Evolutionary conservation across 2,113 vertebrate genomes (phyloP), one percentile per base, ranked within the genome.

Genomic region (Rhabdomys dilectus): DNA sequence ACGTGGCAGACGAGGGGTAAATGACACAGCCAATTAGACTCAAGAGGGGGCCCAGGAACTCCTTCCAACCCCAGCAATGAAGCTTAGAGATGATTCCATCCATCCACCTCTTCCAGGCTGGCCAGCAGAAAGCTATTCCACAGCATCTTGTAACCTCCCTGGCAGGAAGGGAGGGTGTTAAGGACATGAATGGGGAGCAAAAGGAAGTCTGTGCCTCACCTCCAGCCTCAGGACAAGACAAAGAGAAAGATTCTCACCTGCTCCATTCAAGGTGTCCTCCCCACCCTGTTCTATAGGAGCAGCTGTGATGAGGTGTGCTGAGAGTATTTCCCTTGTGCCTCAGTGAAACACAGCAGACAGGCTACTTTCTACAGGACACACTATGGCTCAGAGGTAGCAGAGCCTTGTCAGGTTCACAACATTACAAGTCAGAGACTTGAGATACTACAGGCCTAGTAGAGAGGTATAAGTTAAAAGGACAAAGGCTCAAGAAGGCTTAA

Each of bases 1-100:
- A 97, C 95, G 95, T 97, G 97, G 94, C 97, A 96, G 94, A 87
- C 53, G 75, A 81, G 58, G 31, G 48, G 68, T 86, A 89, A 84
- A 75, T 93, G 95, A 80, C 56, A 96, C 89, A 93, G 78, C 84
- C 93, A 94, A 92, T 88, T 73, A 97, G 93, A 51, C 62, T 92
- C 89, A 77, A 77, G 81, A 76, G 48, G 48, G 31, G 34, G 64
- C 75, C 72, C 42, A 91, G 84, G 48, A 34, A 72, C 56, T 15
- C 12, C 66, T 51, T 3, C 34, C 3, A 24, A 45, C 10, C n/a
- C 22, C 62, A 51, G 53, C 82, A 64, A 45, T 81, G 88, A 89
- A 84, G 75, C 72, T 53, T 51, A 88, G 48, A 92, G 66, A 60
- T 91, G 88, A 51, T 51, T 45, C 66, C 88, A 95, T 62, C 66